Percentiles rank a stretch among this genome's conserved stretches.
phyloP scores from a whole-genome alignment of 1,140 invertebrate species.

The Philaenus spumarius region DNA sequence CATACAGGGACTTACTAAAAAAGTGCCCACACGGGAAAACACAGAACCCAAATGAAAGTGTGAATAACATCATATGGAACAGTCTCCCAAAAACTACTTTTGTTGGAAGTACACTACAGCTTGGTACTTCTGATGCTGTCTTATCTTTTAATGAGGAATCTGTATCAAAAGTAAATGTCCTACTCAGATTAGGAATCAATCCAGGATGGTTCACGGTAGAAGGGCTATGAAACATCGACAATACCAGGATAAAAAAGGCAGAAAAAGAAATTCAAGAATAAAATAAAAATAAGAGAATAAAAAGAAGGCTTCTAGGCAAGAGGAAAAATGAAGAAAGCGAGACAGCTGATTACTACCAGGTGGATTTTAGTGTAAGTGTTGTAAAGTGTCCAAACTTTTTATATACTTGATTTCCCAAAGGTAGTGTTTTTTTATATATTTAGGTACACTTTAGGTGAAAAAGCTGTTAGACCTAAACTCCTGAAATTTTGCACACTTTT shows the following conservation, averaged over 20 bases:
- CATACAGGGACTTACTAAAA: background rate
- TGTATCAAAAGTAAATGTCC: background rate
- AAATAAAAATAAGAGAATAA: background rate
- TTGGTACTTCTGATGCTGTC: background rate
- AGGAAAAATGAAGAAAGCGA: no score
- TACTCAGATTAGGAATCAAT: background rate
- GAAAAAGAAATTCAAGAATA: constrained; percentile 1
- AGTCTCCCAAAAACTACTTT: background rate
- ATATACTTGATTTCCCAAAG: no score
- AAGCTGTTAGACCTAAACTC: no score
- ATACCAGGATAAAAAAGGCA: background rate
- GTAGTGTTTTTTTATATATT: no score
- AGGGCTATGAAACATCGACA: background rate
- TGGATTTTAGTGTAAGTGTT: no score
- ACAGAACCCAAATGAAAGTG: background rate
- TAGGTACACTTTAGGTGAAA: no score
- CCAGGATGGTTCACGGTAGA: background rate
- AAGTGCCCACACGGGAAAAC: background rate
- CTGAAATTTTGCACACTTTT: no score
- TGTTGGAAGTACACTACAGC: background rate
- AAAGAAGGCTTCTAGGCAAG: background rate
- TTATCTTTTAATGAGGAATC: background rate
- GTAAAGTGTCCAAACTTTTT: no score
- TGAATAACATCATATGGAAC: background rate
- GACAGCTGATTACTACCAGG: no score